Conservation (phyloP, 2,888 invertebrate genomes). For the Acanthosepion esculentum region DNA sequence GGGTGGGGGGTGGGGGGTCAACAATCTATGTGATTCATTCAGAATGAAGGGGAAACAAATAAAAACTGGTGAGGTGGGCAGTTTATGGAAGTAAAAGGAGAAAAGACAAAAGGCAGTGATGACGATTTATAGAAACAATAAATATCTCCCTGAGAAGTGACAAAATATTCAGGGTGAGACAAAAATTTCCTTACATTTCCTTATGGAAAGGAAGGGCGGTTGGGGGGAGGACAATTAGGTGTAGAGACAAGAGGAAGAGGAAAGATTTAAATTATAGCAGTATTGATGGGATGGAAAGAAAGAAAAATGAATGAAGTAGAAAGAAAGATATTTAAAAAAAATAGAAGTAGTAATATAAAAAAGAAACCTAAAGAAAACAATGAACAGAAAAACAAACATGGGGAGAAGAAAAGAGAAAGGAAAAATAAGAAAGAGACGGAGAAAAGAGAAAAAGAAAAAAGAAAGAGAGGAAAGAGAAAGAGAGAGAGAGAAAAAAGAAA, state of each 20-base stretch:
- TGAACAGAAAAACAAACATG: background rate
- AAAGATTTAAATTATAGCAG: background rate
- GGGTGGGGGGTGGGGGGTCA: background rate
- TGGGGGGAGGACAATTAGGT: background rate
- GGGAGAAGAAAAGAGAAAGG: background rate
- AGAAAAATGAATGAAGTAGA: background rate
- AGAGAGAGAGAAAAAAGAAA: background rate
- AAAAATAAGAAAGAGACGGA: too few species aligned
- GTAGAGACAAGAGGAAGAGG: background rate
- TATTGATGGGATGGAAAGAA: background rate
- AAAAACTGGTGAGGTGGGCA: background rate
- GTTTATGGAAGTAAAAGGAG: background rate
- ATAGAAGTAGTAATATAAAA: too few species aligned
- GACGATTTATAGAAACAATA: background rate
- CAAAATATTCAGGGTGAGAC: background rate
- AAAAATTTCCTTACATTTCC: background rate
- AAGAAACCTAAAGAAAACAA: too few species aligned
- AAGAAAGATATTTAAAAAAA: background rate
- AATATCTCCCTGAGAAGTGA: background rate
- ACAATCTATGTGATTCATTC: background rate
- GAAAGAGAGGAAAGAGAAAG: background rate
- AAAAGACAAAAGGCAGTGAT: background rate
- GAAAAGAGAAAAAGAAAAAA: too few species aligned
- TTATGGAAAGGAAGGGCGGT: too few species aligned
- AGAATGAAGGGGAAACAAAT: background rate